Conservation (phyloP, 2,113 vertebrate genomes). For the Chrysochloris asiatica region DNA sequence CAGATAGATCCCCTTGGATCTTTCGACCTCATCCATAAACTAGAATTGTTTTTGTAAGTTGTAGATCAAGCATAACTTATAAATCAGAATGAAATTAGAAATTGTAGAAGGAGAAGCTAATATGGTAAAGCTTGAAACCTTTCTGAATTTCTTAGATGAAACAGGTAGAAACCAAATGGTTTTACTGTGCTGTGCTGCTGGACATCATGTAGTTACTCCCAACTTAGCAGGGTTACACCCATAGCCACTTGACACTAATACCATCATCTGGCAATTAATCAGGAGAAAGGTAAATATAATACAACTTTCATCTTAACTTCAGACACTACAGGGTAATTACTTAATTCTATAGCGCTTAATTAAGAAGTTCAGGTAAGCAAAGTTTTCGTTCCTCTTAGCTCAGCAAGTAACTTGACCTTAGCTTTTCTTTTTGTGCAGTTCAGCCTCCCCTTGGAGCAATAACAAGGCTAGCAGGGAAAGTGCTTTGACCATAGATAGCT, state of each 20-base stretch:
- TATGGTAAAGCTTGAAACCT: slow-evolving; percentile 55
- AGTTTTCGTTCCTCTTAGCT: slow-evolving; percentile 28
- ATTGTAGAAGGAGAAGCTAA: slow-evolving; percentile 59
- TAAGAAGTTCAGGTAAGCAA: not conserved
- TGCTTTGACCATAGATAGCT: not conserved
- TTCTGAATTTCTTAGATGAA: slow-evolving; percentile 63
- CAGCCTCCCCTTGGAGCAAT: slow-evolving; percentile 1
- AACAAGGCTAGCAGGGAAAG: slow-evolving; percentile 56
- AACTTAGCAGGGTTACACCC: not conserved
- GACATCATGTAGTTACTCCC: slow-evolving; percentile 1
- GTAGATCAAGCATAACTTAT: slow-evolving; percentile 54
- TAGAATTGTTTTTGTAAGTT: slow-evolving; percentile 53
- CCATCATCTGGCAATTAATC: not conserved
- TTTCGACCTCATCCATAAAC: slow-evolving; percentile 63
- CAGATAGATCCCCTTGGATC: slow-evolving; percentile 7
- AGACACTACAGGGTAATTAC: slow-evolving; percentile 23
- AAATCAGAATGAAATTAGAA: slow-evolving; percentile 58
- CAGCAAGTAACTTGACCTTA: not conserved
- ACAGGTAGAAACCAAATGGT: slow-evolving; percentile 58
- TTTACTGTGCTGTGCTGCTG: slow-evolving; percentile 49
- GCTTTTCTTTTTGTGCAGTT: not conserved
- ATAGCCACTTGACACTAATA: slow-evolving; percentile 20
- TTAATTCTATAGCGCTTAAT: not conserved
- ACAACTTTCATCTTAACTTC: not conserved
- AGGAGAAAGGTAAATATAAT: slow-evolving; percentile 13